These are phyloP conservation scores for Pinna nobilis DNA, from an alignment of 1,140 invertebrate species.

Conservation along the genomic window DNA sequence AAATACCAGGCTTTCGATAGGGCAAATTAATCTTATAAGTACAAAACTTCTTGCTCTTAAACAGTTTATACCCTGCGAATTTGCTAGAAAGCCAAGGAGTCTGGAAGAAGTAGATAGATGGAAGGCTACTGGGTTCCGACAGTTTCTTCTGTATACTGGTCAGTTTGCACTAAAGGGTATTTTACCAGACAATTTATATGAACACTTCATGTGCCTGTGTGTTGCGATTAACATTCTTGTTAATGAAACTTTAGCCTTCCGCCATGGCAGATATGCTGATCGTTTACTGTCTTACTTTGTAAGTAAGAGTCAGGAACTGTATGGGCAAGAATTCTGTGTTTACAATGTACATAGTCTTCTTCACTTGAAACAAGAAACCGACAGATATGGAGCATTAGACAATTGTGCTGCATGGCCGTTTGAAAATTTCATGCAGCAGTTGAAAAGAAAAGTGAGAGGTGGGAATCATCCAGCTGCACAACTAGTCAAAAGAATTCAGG, in stretches of 20 bases:
- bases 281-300: conserved; percentile 64
- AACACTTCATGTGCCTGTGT: conserved; percentile 72
- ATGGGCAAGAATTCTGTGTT: conserved; percentile 63
- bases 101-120: conserved; percentile 67
- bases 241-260: conserved; percentile 3
- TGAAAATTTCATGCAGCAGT: conserved; percentile 73
- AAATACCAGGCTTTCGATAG: background rate
- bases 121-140: conserved; percentile 76
- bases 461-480: conserved; percentile 59
- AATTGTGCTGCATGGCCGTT: conserved; percentile 72
- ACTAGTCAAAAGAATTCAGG: conserved; percentile 63
- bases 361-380: conserved; percentile 64
- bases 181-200: conserved; percentile 59
- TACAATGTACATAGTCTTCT: conserved; percentile 71
- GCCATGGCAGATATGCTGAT: conserved; percentile 55
- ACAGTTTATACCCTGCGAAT: conserved; percentile 63
- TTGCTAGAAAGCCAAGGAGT: conserved; percentile 68
- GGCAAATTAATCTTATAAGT: conserved; percentile 1
- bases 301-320: conserved; percentile 45
- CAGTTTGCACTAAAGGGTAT: conserved; percentile 49
- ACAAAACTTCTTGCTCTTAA: background rate
- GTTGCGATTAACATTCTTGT: conserved; percentile 66
- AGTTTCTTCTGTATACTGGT: conserved; percentile 74
- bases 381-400: conserved; percentile 69
- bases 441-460: conserved; percentile 68